Evolutionary conservation across 2,888 invertebrate species (phyloP).

Genomic region (Chouioia cunea): DNA sequence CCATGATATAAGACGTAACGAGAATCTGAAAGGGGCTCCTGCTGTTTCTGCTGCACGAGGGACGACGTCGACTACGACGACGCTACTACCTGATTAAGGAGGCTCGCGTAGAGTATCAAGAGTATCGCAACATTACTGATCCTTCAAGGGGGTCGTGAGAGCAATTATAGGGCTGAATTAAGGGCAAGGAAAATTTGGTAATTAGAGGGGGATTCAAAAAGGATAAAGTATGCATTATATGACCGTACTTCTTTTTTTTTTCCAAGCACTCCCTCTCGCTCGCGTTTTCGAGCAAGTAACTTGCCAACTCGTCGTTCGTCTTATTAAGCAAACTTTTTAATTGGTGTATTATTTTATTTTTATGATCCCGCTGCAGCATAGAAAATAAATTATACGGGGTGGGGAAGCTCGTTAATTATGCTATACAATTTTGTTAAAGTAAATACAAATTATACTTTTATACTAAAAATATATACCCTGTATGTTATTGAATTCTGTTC

Average conservation of each 20-base stretch:
- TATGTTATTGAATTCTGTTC: no score
- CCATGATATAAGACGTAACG: constrained; percentile 52
- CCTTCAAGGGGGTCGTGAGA: constrained; percentile 60
- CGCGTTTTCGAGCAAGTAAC: not conserved
- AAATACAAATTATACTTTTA: no score
- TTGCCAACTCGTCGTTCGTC: constrained; percentile 10
- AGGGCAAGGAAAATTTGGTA: constrained; percentile 68
- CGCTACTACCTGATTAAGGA: constrained; percentile 55
- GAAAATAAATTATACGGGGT: not conserved
- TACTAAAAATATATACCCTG: no score
- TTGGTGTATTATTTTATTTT: constrained; percentile 10
- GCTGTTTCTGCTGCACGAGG: constrained; percentile 46
- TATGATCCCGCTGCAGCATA: no score
- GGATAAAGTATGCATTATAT: constrained; percentile 56
- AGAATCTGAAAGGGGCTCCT: constrained; percentile 40
- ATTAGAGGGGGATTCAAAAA: constrained; percentile 64
- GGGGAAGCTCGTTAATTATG: not conserved
- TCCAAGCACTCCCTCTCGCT: not conserved
- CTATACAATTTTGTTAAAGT: no score
- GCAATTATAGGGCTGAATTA: constrained; percentile 68
- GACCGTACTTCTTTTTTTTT: constrained; percentile 33
- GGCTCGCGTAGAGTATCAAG: constrained; percentile 40
- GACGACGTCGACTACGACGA: constrained; percentile 48
- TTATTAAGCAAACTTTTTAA: constrained; percentile 24
- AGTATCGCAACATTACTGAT: constrained; percentile 52